phyloP scores from a whole-genome alignment of 2,797 vertebrate species.

The Simalia tracyae region DNA sequence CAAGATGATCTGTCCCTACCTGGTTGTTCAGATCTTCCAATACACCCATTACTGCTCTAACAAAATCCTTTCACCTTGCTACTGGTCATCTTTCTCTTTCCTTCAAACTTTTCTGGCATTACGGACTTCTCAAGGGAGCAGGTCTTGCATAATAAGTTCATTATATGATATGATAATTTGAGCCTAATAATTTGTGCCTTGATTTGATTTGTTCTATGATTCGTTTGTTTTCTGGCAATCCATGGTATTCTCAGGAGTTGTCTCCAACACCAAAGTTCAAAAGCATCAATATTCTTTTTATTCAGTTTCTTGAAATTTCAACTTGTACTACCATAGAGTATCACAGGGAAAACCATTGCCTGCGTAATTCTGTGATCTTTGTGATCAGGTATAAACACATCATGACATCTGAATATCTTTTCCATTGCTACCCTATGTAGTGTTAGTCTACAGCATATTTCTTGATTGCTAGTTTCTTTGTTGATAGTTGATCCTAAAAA shows the following conservation, averaged over 20 bases:
- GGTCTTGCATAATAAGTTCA: background rate
- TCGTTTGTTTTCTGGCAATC: background rate
- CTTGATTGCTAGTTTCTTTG: background rate
- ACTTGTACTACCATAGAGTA: too few relatives aligned
- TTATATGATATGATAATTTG: background rate
- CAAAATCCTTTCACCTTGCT: background rate
- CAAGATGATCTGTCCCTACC: background rate
- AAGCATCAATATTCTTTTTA: background rate
- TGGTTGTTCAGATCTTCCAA: background rate
- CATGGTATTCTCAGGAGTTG: background rate
- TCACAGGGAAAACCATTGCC: too few relatives aligned
- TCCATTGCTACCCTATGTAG: background rate
- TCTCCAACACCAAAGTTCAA: background rate
- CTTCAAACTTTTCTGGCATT: background rate
- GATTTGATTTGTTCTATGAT: background rate
- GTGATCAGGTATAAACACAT: background rate
- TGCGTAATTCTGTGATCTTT: background rate
- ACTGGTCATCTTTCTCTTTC: background rate
- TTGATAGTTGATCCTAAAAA: background rate
- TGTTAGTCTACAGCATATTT: background rate
- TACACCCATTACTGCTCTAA: background rate
- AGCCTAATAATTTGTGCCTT: background rate
- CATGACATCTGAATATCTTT: background rate
- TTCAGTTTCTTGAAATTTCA: background rate
- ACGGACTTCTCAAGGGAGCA: background rate